Evolutionary conservation across 2,797 vertebrate species (phyloP).

Genomic region (Sylvia borin): DNA sequence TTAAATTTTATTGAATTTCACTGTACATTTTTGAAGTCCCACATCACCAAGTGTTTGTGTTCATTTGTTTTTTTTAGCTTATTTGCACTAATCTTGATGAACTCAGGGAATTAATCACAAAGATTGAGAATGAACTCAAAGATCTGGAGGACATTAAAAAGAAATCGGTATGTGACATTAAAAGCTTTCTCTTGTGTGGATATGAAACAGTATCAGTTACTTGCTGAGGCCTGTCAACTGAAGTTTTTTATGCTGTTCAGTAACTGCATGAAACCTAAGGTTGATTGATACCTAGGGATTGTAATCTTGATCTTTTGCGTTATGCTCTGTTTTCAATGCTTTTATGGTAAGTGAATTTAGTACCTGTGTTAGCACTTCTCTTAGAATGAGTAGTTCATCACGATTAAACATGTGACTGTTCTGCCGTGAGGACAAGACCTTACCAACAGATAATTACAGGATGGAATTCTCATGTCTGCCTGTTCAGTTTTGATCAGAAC

Average conservation of each 20-base stretch:
- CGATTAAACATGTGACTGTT: not conserved
- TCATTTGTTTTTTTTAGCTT: constrained; percentile 86
- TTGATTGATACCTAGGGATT: constrained; percentile 24
- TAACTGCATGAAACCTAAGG: constrained; percentile 47
- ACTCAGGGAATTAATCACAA: constrained; percentile 93
- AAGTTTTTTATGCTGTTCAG: constrained; percentile 12
- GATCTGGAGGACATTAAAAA: constrained; percentile 93
- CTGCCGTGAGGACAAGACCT: not conserved
- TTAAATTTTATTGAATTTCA: constrained; percentile 65
- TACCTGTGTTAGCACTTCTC: not conserved
- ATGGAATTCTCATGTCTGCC: not conserved
- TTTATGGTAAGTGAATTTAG: not conserved
- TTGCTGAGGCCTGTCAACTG: constrained; percentile 44
- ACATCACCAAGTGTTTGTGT: constrained; percentile 73
- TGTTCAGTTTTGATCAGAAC: not conserved
- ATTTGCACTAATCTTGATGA: constrained; percentile 96
- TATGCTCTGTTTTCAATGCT: constrained; percentile 35
- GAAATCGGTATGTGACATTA: constrained; percentile 90
- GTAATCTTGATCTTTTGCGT: constrained; percentile 39
- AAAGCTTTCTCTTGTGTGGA: constrained; percentile 67
- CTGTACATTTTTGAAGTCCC: constrained; percentile 71
- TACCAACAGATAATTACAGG: not conserved
- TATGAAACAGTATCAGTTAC: constrained; percentile 63
- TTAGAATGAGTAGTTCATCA: not conserved
- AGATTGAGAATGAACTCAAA: constrained; percentile 94